Evolutionary conservation across 2,888 invertebrate species (phyloP).

Genomic region (Macrosiphum euphorbiae): DNA sequence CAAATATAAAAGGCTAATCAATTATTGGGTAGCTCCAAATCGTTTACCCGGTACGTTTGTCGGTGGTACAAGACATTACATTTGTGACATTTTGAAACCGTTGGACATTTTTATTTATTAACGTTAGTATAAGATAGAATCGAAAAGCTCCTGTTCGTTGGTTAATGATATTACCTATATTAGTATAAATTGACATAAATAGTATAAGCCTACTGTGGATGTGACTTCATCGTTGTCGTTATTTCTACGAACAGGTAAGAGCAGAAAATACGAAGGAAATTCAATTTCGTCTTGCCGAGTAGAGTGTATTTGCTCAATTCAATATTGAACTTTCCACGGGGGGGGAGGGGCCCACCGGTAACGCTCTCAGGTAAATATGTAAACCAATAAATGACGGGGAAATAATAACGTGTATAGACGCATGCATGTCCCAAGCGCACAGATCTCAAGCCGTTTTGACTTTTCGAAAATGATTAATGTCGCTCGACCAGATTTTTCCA

Average conservation of each 20-base stretch:
- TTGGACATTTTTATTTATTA: constrained; percentile 30
- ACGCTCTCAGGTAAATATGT: constrained; percentile 22
- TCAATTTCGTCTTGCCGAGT: not conserved
- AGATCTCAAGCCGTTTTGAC: constrained; percentile 53
- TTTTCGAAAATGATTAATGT: constrained; percentile 54
- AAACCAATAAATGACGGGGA: constrained; percentile 39
- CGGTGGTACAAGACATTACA: not conserved
- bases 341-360: not conserved
- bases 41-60: not conserved
- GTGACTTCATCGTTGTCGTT: not conserved
- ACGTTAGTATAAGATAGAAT: not conserved
- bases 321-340: not conserved
- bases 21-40: constrained; percentile 5
- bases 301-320: constrained; percentile 14
- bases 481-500: constrained; percentile 19
- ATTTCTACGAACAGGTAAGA: not conserved
- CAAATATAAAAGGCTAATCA: constrained; percentile 22
- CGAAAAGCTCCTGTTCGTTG: not conserved
- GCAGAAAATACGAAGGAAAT: constrained; percentile 17
- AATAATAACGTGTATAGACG: constrained; percentile 1
- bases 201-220: too few species aligned
- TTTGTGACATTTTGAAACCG: constrained; percentile 10
- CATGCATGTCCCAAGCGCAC: not conserved
- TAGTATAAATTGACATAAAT: constrained; percentile 34
- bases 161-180: not conserved